phyloP scores from a whole-genome alignment of 1,140 invertebrate genomes.

The Pseudomyrmex concolor region DNA sequence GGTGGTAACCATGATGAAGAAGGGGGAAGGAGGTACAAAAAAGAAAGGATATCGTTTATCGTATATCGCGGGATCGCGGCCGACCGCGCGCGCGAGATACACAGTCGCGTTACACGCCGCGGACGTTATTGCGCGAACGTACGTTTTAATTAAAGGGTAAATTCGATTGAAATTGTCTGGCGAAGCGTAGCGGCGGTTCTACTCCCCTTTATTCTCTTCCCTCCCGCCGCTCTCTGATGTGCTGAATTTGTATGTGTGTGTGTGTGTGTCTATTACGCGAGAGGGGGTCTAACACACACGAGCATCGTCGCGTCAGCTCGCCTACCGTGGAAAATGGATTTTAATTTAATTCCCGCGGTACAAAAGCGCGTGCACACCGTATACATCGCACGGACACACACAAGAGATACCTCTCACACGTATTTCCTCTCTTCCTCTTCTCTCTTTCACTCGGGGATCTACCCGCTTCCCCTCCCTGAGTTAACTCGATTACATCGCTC shows the following conservation, averaged over 20 bases:
- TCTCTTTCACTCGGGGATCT: constrained; percentile 17
- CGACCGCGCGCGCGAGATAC: background rate
- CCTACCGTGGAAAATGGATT: constrained; percentile 63
- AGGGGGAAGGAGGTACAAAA: too few relatives aligned
- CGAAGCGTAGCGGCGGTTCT: constrained; percentile 45
- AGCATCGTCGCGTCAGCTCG: constrained; percentile 42
- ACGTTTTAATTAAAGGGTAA: constrained; percentile 62
- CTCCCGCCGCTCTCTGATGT: background rate
- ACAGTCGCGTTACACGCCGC: constrained; percentile 7
- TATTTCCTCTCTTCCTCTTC: background rate
- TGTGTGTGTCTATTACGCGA: constrained; percentile 10
- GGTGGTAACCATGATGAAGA: too few relatives aligned
- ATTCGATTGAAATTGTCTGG: constrained; percentile 66
- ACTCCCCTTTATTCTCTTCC: background rate
- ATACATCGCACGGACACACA: background rate
- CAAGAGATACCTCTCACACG: background rate
- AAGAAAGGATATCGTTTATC: background rate
- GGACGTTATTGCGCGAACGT: constrained; percentile 25
- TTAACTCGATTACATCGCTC: constrained; percentile 51
- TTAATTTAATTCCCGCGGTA: constrained; percentile 65
- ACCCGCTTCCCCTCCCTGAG: background rate
- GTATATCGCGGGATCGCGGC: constrained; percentile 14
- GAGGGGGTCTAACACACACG: constrained; percentile 8
- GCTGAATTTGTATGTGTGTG: background rate
- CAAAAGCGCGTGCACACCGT: constrained; percentile 42